phyloP scores from a whole-genome alignment of 2,888 invertebrate species.

The Xylota sylvarum region DNA sequence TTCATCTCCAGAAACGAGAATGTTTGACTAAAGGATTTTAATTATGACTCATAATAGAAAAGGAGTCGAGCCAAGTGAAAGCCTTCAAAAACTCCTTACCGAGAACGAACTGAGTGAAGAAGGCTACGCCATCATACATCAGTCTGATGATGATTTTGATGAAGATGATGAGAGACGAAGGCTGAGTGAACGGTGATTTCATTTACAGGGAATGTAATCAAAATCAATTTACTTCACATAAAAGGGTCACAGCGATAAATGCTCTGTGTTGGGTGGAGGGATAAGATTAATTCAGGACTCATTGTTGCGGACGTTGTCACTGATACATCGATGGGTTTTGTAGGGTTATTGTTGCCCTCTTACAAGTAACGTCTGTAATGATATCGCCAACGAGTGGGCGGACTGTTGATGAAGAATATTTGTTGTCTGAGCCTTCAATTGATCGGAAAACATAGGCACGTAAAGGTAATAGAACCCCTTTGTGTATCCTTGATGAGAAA shows the following conservation, averaged over 20 bases:
- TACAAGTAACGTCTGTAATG: not conserved
- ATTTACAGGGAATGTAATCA: slow-evolving; percentile 63
- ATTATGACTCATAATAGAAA: slow-evolving; percentile 52
- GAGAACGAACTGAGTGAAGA: slow-evolving; percentile 10
- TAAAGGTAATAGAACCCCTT: not conserved
- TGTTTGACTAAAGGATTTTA: slow-evolving; percentile 58
- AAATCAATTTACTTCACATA: slow-evolving; percentile 63
- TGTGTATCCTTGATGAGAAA: not conserved
- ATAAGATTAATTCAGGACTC: slow-evolving; percentile 35
- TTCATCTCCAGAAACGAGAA: slow-evolving; percentile 18
- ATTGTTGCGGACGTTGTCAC: slow-evolving; percentile 24
- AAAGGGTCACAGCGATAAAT: slow-evolving; percentile 43
- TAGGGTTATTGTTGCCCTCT: not conserved
- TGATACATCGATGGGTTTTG: slow-evolving; percentile 21
- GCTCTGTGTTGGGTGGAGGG: slow-evolving; percentile 4
- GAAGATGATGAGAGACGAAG: slow-evolving; percentile 29
- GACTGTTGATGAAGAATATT: not conserved
- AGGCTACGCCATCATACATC: slow-evolving; percentile 40
- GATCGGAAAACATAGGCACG: slow-evolving; percentile 22
- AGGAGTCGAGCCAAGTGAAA: slow-evolving; percentile 14
- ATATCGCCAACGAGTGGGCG: not conserved
- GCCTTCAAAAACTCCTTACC: not conserved
- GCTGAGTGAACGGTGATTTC: slow-evolving; percentile 52
- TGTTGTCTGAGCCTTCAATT: slow-evolving; percentile 16
- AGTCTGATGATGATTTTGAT: slow-evolving; percentile 53